A percentile compares a stretch with the other conserved stretches of the same genome.
phyloP scores from a whole-genome alignment of 2,888 invertebrate species.

The Rambutsinella grinnellia region DNA sequence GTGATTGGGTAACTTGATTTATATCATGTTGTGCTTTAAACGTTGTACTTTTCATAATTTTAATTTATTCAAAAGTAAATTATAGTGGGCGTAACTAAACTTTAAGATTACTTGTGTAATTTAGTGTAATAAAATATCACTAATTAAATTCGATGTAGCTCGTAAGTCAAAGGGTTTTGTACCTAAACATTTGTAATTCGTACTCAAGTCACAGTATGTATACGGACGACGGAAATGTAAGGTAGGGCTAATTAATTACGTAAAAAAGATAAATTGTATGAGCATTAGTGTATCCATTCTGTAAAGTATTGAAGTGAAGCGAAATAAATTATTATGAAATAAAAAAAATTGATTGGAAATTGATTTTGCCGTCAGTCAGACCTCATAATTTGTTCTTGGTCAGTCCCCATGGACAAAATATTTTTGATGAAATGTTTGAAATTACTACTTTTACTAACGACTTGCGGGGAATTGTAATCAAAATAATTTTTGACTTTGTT shows the following conservation, averaged over 20 bases:
- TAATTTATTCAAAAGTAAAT: background rate
- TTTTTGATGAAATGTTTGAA: no score
- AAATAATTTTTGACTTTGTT: no score
- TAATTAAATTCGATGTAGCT: no score
- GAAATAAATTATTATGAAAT: no score
- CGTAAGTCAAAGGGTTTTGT: conserved; percentile 48
- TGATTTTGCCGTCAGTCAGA: no score
- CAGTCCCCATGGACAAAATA: no score
- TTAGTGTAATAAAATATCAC: background rate
- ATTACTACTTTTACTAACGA: no score
- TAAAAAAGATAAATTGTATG: background rate
- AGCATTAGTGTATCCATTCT: no score
- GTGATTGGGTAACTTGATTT: conserved; percentile 52
- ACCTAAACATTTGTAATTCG: conserved; percentile 30
- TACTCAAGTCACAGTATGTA: no score
- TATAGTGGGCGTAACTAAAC: background rate
- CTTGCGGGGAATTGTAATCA: no score
- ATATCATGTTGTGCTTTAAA: conserved; percentile 53
- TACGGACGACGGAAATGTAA: conserved; percentile 21
- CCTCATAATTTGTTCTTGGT: no score
- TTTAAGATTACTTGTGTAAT: background rate
- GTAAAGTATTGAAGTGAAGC: conserved; percentile 1
- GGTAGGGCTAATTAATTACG: conserved; percentile 1
- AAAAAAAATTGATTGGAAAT: no score
- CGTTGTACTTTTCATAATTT: conserved; percentile 46